Evolutionary conservation across 23 tunicate species (phyloP).

Genomic region (Ciona savignyi): DNA sequence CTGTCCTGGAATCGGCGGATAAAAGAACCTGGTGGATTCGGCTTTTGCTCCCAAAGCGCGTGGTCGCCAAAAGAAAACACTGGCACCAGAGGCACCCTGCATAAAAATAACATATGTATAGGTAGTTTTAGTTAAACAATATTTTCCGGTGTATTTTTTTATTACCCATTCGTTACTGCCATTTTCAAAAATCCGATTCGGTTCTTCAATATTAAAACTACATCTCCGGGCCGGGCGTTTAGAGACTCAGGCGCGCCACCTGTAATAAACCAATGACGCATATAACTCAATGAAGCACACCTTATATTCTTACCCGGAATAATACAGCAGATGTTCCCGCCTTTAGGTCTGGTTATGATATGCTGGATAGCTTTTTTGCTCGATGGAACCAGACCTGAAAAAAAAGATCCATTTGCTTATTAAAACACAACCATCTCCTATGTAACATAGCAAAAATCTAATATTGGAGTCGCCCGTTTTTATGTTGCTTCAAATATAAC

Average conservation of each 20-base stretch:
- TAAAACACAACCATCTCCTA: background rate
- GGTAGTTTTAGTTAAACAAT: no score
- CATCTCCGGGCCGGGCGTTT: conserved; percentile 67
- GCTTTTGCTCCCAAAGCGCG: conserved; percentile 74
- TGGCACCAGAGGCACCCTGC: conserved; percentile 75
- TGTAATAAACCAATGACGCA: no score
- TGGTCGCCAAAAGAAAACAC: conserved; percentile 93
- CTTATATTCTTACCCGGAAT: conserved; percentile 74
- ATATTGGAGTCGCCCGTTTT: no score
- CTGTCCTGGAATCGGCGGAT: conserved; percentile 43
- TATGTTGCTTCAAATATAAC: no score
- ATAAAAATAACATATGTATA: no score
- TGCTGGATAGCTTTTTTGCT: conserved; percentile 45
- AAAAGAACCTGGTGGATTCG: conserved; percentile 54
- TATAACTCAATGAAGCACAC: no score
- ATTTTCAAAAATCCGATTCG: conserved; percentile 73
- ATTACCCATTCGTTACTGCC: conserved; percentile 69
- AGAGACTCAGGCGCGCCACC: conserved; percentile 93
- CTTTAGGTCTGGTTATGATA: conserved; percentile 32
- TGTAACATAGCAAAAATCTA: no score
- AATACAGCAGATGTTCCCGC: conserved; percentile 66
- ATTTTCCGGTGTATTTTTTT: no score
- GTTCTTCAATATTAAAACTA: conserved; percentile 42
- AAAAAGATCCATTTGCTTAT: background rate
- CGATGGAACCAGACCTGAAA: conserved; percentile 71